phyloP scores from a whole-genome alignment of 2,113 vertebrate species.

The Microcebus griseorufus region DNA sequence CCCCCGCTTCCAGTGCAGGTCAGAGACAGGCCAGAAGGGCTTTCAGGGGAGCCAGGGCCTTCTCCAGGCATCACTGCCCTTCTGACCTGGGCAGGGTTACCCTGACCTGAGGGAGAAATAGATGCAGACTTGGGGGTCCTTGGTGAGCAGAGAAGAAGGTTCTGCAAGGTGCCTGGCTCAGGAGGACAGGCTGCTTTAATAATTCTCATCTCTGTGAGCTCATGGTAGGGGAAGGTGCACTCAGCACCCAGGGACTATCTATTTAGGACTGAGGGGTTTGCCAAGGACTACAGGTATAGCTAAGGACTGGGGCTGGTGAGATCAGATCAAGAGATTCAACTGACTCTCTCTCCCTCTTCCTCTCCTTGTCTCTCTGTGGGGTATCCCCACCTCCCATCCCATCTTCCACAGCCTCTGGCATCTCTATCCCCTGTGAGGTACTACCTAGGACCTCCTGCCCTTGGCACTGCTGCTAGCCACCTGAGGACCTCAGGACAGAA shows the following conservation, averaged over 20 bases:
- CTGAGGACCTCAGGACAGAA: neutral
- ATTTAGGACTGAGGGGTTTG: neutral
- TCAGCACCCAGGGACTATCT: neutral
- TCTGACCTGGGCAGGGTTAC: neutral
- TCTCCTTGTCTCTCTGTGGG: neutral
- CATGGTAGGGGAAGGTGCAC: neutral
- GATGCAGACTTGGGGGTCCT: neutral
- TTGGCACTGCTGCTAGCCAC: neutral
- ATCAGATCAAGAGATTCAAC: neutral
- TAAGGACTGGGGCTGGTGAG: neutral
- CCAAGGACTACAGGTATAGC: neutral
- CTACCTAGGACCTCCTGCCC: neutral
- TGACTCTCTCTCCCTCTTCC: neutral
- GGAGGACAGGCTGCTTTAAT: neutral
- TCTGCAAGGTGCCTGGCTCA: neutral
- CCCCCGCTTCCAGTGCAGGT: conserved; percentile 84
- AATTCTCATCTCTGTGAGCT: neutral
- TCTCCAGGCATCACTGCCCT: neutral
- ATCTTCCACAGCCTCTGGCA: conserved; percentile 75
- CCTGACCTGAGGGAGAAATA: neutral
- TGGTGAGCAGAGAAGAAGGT: neutral
- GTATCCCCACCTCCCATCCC: neutral
- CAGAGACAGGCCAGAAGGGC: conserved; percentile 28
- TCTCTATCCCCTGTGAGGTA: conserved; percentile 66
- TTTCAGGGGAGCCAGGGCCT: neutral